Conservation (phyloP, 2,113 vertebrate genomes). For the Abramis brama region DNA sequence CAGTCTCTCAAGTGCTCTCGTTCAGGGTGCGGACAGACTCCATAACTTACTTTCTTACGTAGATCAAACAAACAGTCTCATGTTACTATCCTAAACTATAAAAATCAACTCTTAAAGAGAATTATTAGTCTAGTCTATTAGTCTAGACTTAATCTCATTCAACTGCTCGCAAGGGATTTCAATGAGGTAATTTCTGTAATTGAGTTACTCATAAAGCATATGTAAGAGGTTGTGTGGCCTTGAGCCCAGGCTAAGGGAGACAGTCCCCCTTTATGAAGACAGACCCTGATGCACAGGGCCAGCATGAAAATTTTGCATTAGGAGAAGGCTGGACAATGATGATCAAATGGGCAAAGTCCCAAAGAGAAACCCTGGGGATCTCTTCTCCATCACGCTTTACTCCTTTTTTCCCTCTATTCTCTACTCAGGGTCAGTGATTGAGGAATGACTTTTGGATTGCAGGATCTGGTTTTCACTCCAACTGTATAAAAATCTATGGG, state of each 20-base stretch:
- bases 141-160: constrained; percentile 52
- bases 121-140: neutral
- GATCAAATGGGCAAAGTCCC: constrained; percentile 43
- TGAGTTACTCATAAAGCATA: constrained; percentile 45
- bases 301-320: constrained; percentile 48
- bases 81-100: neutral
- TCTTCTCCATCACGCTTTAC: neutral
- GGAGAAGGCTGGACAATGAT: constrained; percentile 44
- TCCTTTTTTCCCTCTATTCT: neutral
- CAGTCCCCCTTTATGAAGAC: constrained; percentile 2
- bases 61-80: neutral
- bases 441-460: neutral
- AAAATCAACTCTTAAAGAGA: constrained; percentile 31
- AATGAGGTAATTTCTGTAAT: constrained; percentile 50
- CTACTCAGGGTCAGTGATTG: neutral
- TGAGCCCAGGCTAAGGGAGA: constrained; percentile 27
- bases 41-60: neutral
- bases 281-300: neutral
- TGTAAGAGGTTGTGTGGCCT: constrained; percentile 39
- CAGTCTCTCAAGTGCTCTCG: constrained; percentile 16
- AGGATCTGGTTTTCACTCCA: neutral
- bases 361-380: constrained; percentile 47
- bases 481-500: neutral
- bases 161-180: constrained; percentile 30
- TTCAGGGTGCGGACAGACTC: constrained; percentile 32